Conservation (phyloP, 2,113 vertebrate species). For the Vanacampus margaritifer region DNA sequence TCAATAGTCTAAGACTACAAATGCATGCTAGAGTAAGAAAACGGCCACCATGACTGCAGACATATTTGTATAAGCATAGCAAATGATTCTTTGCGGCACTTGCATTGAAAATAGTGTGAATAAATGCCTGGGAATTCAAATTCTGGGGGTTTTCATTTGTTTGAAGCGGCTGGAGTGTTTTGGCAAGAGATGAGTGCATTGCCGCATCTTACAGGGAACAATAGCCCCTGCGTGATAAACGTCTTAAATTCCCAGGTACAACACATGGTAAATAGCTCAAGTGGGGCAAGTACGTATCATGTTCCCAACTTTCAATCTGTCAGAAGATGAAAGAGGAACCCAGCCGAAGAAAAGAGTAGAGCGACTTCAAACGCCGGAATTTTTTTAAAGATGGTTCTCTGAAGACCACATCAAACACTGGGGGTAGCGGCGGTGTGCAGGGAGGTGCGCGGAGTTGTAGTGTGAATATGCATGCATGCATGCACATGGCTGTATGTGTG, state of each 20-base stretch:
- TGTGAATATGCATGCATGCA: slow-evolving; percentile 5
- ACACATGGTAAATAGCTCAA: slow-evolving; percentile 50
- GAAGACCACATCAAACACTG: slow-evolving; percentile 76
- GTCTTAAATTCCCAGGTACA: slow-evolving; percentile 60
- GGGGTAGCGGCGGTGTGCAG: slow-evolving; percentile 17
- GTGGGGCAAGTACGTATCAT: slow-evolving; percentile 50
- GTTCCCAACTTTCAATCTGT: slow-evolving; percentile 51
- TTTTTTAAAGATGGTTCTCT: slow-evolving; percentile 69
- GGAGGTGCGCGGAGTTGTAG: slow-evolving; percentile 15
- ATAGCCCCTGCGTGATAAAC: slow-evolving; percentile 39
- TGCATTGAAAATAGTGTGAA: slow-evolving; percentile 21
- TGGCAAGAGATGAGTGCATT: slow-evolving; percentile 21
- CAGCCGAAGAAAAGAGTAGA: slow-evolving; percentile 50
- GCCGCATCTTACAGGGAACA: slow-evolving; percentile 42
- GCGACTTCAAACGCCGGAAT: slow-evolving; percentile 74
- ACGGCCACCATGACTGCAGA: slow-evolving; percentile 27
- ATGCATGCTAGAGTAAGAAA: slow-evolving; percentile 26
- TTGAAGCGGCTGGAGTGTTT: slow-evolving; percentile 19
- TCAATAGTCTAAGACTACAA: slow-evolving; percentile 9
- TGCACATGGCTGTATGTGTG: slow-evolving; percentile 25
- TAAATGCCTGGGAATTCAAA: slow-evolving; percentile 43
- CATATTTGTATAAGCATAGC: slow-evolving; percentile 46
- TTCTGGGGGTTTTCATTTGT: slow-evolving; percentile 28
- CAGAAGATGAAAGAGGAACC: slow-evolving; percentile 67
- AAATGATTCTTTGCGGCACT: slow-evolving; percentile 20